phyloP scores from a whole-genome alignment of 2,888 invertebrate species.

The Drosophila colorata region DNA sequence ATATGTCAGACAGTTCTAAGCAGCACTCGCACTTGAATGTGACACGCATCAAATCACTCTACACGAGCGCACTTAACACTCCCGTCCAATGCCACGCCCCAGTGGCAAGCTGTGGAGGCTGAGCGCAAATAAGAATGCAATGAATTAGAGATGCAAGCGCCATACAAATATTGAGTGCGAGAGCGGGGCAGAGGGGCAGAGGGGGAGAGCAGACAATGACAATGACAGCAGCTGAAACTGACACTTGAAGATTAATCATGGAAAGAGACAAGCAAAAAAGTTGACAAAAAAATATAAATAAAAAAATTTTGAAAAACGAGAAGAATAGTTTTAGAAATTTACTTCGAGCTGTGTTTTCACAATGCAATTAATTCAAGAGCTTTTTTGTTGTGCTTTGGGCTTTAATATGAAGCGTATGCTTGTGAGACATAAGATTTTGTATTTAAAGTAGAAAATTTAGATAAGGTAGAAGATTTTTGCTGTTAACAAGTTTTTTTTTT shows the following conservation, averaged over 20 bases:
- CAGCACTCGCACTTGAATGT: conserved; percentile 52
- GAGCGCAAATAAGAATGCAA: conserved; percentile 34
- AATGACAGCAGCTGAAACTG: conserved; percentile 6
- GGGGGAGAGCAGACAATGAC: conserved; percentile 3
- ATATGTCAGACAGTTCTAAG: conserved; percentile 37
- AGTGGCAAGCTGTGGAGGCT: not conserved
- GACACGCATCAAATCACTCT: conserved; percentile 67
- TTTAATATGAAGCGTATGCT: no score
- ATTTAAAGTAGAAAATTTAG: no score
- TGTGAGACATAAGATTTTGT: no score
- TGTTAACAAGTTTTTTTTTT: no score
- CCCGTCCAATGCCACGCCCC: not conserved
- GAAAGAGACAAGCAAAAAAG: not conserved
- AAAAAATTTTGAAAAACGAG: not conserved
- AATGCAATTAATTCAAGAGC: not conserved
- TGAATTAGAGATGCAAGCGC: conserved; percentile 24
- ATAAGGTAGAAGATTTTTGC: no score
- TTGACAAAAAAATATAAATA: not conserved
- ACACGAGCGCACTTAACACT: conserved; percentile 57
- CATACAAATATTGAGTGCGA: not conserved
- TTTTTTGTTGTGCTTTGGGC: no score
- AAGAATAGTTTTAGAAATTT: not conserved
- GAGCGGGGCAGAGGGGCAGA: not conserved
- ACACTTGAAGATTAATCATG: conserved; percentile 8
- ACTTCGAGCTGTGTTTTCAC: not conserved